These are phyloP conservation scores for Pseudorasbora parva DNA, from an alignment of 2,113 vertebrate species.

Conservation along the genomic window DNA sequence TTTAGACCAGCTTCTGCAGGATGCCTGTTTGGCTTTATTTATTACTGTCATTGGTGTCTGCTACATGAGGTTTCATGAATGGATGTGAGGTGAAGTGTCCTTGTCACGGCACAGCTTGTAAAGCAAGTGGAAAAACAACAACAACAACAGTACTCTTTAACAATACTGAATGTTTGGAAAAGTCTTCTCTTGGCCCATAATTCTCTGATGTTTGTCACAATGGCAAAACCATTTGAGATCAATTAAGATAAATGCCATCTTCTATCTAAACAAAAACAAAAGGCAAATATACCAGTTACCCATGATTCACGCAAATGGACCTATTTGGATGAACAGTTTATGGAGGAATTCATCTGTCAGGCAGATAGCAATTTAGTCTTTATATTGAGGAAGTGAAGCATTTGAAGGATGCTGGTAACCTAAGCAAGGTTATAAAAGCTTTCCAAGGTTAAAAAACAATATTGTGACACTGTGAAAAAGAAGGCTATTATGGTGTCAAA, in stretches of 20 bases:
- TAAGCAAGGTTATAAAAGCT: not conserved
- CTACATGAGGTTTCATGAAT: not conserved
- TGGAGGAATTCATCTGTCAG: constrained; percentile 51
- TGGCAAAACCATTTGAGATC: constrained; percentile 40
- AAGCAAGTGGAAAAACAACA: not conserved
- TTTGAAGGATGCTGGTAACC: not conserved
- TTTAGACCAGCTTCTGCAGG: not conserved
- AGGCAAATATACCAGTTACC: not conserved
- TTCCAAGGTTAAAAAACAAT: not conserved
- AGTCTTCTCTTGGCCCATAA: not conserved
- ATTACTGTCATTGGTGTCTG: not conserved
- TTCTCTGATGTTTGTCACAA: not conserved
- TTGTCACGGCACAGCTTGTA: not conserved
- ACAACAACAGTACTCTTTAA: not conserved
- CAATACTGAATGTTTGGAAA: too few species aligned
- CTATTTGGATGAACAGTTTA: constrained; percentile 58
- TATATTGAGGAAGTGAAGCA: not conserved
- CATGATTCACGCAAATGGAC: constrained; percentile 49
- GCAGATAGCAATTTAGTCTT: constrained; percentile 43
- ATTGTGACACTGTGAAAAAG: not conserved
- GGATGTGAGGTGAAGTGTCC: not conserved
- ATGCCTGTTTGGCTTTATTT: not conserved
- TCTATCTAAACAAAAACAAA: constrained; percentile 32
- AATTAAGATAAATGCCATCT: not conserved
- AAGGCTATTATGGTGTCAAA: not conserved